These are phyloP conservation scores for Peromyscus leucopus DNA, from an alignment of 2,113 vertebrate genomes.

Conservation along the genomic window DNA sequence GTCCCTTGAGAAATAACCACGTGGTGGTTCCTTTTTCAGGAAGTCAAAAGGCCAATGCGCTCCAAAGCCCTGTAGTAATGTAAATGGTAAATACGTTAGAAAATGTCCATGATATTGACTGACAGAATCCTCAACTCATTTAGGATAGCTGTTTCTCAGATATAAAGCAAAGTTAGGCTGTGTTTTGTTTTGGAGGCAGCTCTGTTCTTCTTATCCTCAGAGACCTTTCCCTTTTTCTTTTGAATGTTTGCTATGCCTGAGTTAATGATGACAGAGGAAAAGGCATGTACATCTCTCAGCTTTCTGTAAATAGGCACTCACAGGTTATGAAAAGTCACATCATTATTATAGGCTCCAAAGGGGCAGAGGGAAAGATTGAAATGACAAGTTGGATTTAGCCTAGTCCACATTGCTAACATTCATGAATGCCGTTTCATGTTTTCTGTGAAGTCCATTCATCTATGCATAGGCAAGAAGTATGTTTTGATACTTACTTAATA, in stretches of 20 bases:
- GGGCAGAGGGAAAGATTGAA: not conserved
- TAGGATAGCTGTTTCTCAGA: not conserved
- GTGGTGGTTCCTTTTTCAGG: not conserved
- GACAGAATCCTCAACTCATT: not conserved
- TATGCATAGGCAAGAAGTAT: not conserved
- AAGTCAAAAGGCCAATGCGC: not conserved
- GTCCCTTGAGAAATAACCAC: not conserved
- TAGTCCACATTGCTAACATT: not conserved
- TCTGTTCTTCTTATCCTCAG: not conserved
- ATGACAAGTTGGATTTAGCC: not conserved
- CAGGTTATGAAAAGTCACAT: not conserved
- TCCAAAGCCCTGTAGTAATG: not conserved
- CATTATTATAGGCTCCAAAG: not conserved
- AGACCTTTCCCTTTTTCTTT: not conserved
- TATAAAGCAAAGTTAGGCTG: not conserved
- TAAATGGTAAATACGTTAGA: not conserved
- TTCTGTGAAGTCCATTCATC: slow-evolving; percentile 11
- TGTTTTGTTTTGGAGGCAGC: not conserved
- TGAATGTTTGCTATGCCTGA: not conserved
- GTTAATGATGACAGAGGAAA: not conserved
- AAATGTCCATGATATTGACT: not conserved
- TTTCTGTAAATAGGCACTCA: not conserved
- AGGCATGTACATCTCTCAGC: not conserved
- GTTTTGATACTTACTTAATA: not conserved
- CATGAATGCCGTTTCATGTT: not conserved